Base-by-base conservation (phyloP, 2,888 invertebrate species). In the Dexiosoma caninum region DNA sequence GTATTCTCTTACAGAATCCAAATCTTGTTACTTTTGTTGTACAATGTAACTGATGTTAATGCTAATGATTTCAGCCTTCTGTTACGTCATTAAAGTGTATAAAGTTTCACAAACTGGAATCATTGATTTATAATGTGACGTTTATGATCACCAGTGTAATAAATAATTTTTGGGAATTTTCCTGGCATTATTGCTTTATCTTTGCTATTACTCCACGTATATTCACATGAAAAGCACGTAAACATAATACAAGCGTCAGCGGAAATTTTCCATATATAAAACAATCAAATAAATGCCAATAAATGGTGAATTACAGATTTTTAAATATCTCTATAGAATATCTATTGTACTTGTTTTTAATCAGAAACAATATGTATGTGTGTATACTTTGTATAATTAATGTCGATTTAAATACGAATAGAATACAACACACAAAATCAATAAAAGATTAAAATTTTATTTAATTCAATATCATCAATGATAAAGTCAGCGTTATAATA, bases 361-460 rank as follows among this genome's bases (percentile, higher is more conserved):
- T 32, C 21, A 21, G 21, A 35, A 32, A 62, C 19, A 32, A n/a
- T n/a, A n/a, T 8, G 8, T 30, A 44, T 30, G 12, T 30, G 42
- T 21, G 5, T 8, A 7, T 51, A n/a, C 10, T 21, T 57, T 23
- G 35, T 30, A 4, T 12, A 21, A 46, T 46, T 35, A 37, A 57
- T 16, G 14, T 19, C 19, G n/a, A 8, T 21, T n/a, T n/a, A n/a
- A n/a, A 44, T 12, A 44, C 23, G 44, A 30, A 14, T 21, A 14
- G 2, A n/a, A n/a, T 32, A 19, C 5, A 10, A 5, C 16, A 12
- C 12, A 60, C 4, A 21, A 60, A 30, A 60, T 40, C 51, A 60
- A 51, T 71, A 59, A 51, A 67, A 42, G 2, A 40, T 51, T 62
- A 32, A 44, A 59, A 59, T 59, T 70, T 49, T 27, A 49, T 49